phyloP scores from a whole-genome alignment of 2,888 invertebrate genomes.

The Chrysolina americana region DNA sequence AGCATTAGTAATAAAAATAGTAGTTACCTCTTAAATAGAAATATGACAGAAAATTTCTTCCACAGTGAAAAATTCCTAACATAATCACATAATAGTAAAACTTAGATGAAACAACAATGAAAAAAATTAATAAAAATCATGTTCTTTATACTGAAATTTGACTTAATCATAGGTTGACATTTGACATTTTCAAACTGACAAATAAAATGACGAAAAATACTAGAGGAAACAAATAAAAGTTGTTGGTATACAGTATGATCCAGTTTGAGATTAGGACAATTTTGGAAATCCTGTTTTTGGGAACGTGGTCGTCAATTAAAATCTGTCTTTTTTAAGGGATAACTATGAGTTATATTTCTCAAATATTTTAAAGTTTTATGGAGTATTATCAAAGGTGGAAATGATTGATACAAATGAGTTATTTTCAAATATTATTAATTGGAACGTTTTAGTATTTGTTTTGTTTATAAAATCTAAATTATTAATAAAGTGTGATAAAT shows the following conservation, averaged over 20 bases:
- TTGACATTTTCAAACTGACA: not conserved
- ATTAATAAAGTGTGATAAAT: too few species aligned
- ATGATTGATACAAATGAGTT: too few species aligned
- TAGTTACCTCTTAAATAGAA: constrained; percentile 39
- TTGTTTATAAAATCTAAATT: not conserved
- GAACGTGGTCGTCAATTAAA: too few species aligned
- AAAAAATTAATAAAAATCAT: constrained; percentile 19
- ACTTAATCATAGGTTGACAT: constrained; percentile 5
- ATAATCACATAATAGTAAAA: constrained; percentile 35
- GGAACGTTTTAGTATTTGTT: too few species aligned
- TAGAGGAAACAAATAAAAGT: not conserved
- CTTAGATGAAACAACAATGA: not conserved
- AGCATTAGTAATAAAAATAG: not conserved
- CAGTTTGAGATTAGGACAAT: not conserved
- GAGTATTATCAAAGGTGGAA: too few species aligned
- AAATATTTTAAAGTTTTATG: too few species aligned
- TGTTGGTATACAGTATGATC: too few species aligned
- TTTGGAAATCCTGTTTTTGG: not conserved
- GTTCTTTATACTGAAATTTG: constrained; percentile 3
- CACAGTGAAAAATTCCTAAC: constrained; percentile 43
- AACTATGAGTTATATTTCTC: too few species aligned
- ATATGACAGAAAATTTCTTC: constrained; percentile 37
- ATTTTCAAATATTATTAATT: too few species aligned
- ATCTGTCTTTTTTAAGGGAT: too few species aligned
- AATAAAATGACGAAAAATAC: not conserved